Base-by-base conservation (phyloP, 2,113 vertebrate species). In the Nerophis ophidion region DNA sequence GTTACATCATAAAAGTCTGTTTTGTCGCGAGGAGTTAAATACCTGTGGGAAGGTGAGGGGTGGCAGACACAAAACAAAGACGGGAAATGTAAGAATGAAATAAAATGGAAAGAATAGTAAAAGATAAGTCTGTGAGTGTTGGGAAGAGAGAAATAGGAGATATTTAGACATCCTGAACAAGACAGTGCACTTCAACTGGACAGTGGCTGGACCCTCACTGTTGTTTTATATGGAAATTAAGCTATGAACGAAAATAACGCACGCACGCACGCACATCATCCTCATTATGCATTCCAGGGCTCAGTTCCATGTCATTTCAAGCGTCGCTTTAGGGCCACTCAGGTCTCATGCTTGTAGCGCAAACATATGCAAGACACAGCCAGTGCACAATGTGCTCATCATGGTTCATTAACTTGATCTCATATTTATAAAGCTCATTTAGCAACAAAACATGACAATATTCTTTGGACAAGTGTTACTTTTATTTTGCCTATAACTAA, bases 11-110 rank as follows among this genome's bases (percentile, higher is more conserved):
- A 97, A 95, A 91, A 93, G 90, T 97, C 93, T 93, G 93, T 92
- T 97, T 98, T 97, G 95, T 92, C 92, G 91, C 93, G 93, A 90
- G 96, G 94, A 86, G 95, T 99, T 98, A 98, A 98, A 98, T 95
- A 99, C 97, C 96, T 98, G 97, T 93, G 91, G 92, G 94, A 92
- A 89, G 6, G 54, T 4, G 47, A 49, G 60, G 79, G 51, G 65
- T 91, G 91, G 90, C 91, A 90, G 92, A 93, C 90, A 94, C 90
- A 92, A 91, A 91, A 93, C 91, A 92, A 69, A 76, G 69, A 78
- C 74, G 86, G 68, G 81, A 71, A 76, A 67, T 67, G 72, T 76
- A 75, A 62, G 65, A 78, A 63, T 60, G 58, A 60, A 61, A 70
- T 42, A 52, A 76, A 76, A 76, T 66, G 58, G 75, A 80, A 70